Evolutionary conservation across 2,797 vertebrate genomes (phyloP), one percentile per base, ranked within the genome.

Genomic region (Dryobates pubescens): DNA sequence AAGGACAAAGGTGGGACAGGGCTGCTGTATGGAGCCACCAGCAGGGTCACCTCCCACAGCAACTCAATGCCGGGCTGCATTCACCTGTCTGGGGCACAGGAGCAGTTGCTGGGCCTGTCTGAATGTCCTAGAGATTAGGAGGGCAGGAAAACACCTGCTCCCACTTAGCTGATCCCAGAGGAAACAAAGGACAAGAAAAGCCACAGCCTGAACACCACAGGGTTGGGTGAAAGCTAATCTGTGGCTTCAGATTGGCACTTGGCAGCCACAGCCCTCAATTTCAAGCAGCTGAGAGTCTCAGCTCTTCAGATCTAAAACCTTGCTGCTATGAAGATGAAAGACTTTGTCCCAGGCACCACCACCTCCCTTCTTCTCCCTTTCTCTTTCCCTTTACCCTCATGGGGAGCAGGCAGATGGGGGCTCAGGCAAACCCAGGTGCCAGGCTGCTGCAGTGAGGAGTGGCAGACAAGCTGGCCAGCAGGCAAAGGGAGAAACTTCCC

Each of bases 131-230:
- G 92, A 88, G 96, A 96, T 96, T 92, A 95, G 36, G 70, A 14
- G 70, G 71, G 63, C 22, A 86, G 94, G 70, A 57, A 34, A 95
- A 92, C 96, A 96, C 93, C 96, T 95, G 96, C 95, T 92, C 76
- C 90, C 92, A 68, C 90, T 86, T 64, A 76, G 49, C 79, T 26
- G 90, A 74, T 84, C 75, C 2, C 7, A 57, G 73, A 53, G 73
- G 88, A 75, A 78, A 95, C 91, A 95, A 97, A 96, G 63, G 64
- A 64, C 67, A 57, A 77, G 88, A 47, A 78, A 91, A 86, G 62
- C 38, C 8, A 45, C 4, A 29, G 72, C 78, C 79, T 10, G 27
- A 64, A 30, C 76, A 70, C 14, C 14, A 9, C 30, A 3, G 92
- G 43, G 56, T 53, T 89, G 90, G 91, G 24, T 94, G 94, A 89